Base-by-base conservation (phyloP, 2,797 vertebrate species). In the Micrastur ruficollis region DNA sequence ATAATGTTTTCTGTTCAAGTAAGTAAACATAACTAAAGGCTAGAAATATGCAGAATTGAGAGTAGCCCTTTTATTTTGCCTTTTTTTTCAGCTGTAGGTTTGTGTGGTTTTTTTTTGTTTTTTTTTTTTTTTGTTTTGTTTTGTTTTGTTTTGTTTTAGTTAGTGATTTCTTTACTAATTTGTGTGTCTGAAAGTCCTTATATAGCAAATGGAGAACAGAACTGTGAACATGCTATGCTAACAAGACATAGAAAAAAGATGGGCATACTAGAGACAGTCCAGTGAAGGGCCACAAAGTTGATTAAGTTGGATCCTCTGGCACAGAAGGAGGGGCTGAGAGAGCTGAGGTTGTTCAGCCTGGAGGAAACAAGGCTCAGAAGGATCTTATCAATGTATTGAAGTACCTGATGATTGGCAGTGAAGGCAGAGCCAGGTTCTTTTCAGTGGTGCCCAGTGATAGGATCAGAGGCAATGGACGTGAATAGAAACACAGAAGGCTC, bases 71-170 rank as follows among this genome's bases (percentile, higher is more conserved):
- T n/a, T 42, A 68, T 32, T 78, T 63, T 7, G 14, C 8, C 3
- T 16, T 74, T 68, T 59, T 65, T 80, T 46, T 8, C 27, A n/a
- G 29, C 7, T 55, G 3, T 8, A 56, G 8, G 5, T 47, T 83
- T 50, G 4, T 22, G 16, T 8, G 0, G 5, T 36, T 42, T 42
- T 50, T 18, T 2, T 12, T 3, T 36, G 12, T 56, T 44, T 21
- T 29, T 61, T 42, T 42, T 42, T 16, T 42, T 42, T 42, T 22
- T 14, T 42, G 7, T 50, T 18, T 3, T 14, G 4, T 36, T 14
- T 56, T 56, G 42, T 12, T 23, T 61, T 59, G 26, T 12, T 55
- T 10, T 40, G 40, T 47, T 44, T 65, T 53, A 2, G 4, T 47
- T 86, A 50, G 32, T 53, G 19, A 25, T 68, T 47, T 68, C 32